phyloP scores from a whole-genome alignment of 2,888 invertebrate species.

The Mythimna impura region DNA sequence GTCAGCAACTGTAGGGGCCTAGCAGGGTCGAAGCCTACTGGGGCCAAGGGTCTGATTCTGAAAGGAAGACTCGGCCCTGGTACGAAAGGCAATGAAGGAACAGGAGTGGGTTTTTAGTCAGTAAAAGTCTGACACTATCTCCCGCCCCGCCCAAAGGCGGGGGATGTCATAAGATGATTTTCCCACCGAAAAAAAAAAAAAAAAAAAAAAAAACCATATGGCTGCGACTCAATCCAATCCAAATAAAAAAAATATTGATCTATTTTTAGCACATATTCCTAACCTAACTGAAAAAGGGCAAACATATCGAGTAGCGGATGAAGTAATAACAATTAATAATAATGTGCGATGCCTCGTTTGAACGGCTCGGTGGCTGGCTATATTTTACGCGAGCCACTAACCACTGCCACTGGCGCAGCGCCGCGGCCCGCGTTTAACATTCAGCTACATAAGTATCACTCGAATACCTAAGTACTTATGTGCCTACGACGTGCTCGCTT shows the following conservation, averaged over 20 bases:
- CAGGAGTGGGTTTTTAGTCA: too few species aligned
- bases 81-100: too few species aligned
- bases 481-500: neutral
- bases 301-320: conserved; percentile 12
- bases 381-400: conserved; percentile 58
- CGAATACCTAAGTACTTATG: conserved; percentile 11
- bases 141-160: too few species aligned
- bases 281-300: conserved; percentile 28
- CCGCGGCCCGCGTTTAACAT: conserved; percentile 38
- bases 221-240: neutral
- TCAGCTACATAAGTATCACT: conserved; percentile 48
- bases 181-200: too few species aligned
- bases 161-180: too few species aligned
- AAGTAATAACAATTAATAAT: conserved; percentile 53
- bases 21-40: too few species aligned
- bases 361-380: conserved; percentile 33
- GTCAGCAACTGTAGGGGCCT: too few species aligned
- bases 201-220: too few species aligned
- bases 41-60: too few species aligned
- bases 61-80: too few species aligned
- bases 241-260: neutral
- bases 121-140: too few species aligned
- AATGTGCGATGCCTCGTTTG: conserved; percentile 47
- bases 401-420: conserved; percentile 42
- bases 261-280: conserved; percentile 1